These are phyloP conservation scores for Myopa tessellatipennis DNA, from an alignment of 2,888 invertebrate species.

Conservation along the genomic window DNA sequence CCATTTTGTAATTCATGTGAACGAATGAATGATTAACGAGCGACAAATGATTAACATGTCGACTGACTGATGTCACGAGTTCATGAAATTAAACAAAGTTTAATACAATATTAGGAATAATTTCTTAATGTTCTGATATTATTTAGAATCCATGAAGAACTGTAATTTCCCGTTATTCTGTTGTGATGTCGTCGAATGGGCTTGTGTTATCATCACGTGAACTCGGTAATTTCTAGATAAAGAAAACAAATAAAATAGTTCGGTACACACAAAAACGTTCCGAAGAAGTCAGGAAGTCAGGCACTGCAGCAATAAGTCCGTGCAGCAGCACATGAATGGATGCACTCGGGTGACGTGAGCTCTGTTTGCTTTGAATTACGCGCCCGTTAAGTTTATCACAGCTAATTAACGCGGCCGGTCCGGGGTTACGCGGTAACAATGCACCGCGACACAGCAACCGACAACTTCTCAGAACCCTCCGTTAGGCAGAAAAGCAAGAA, in stretches of 20 bases:
- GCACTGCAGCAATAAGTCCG: not conserved
- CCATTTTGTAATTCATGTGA: no score
- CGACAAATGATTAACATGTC: no score
- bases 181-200: no score
- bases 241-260: no score
- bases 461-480: not conserved
- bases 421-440: not conserved
- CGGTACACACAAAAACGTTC: not conserved
- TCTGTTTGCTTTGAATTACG: slow-evolving; percentile 11
- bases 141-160: no score
- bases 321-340: not conserved
- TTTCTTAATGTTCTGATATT: no score
- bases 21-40: no score
- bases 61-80: no score
- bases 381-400: slow-evolving; percentile 15
- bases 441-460: not conserved
- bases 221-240: not conserved
- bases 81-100: no score
- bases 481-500: not conserved
- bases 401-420: slow-evolving; percentile 1
- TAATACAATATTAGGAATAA: no score
- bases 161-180: no score
- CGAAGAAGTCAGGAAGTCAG: not conserved
- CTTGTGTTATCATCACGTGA: not conserved
- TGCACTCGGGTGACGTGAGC: not conserved